Base-by-base conservation (phyloP, 2,888 invertebrate genomes). In the Tetanocera ferruginea region DNA sequence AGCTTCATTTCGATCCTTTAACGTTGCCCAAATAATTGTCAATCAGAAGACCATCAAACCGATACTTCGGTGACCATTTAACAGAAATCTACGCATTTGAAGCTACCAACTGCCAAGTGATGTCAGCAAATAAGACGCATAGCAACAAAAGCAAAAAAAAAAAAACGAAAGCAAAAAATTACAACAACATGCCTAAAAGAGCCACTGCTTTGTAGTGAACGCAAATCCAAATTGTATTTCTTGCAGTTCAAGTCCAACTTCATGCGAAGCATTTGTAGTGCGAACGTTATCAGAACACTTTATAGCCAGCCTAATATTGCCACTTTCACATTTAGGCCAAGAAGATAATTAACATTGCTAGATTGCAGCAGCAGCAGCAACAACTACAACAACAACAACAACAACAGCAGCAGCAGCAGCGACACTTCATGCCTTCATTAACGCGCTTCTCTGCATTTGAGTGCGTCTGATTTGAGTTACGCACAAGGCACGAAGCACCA, bases 311-410 rank as follows among this genome's bases (percentile, higher is more conserved):
- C 49, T 78, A 79, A 76, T 78, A 78, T 55, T 67, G 70, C 73
- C 57, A 75, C 72, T 79, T 76, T 72, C 23, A 43, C 49, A 80
- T 76, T 69, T 80, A 75, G 80, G 78, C 76, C 76, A 78, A 76
- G 76, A 19, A 78, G 80, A 76, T 80, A 80, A 80, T 80, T 80
- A 80, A 80, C 78, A 70, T 76, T 64, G 31, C 23, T 62, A 57
- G 79, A 74, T 49, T 74, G 72, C 67, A 71, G 28, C 43, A 57
- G 43, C 14, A 49, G 25, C 73, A 23, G 4, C 43, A 55, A 43
- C 49, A 57, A 49, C 37, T 60, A 25, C 69, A 34, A 43, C 55
- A 55, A 19, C 19, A 55, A 4, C 55, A 55, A 55, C n/a, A 55
- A 6, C n/a, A 55, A 6, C 14, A 17, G n/a, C n/a, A n/a, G n/a